These are phyloP conservation scores for Cyclargus thomasi DNA, from an alignment of 1,140 invertebrate species.

Conservation along the genomic window DNA sequence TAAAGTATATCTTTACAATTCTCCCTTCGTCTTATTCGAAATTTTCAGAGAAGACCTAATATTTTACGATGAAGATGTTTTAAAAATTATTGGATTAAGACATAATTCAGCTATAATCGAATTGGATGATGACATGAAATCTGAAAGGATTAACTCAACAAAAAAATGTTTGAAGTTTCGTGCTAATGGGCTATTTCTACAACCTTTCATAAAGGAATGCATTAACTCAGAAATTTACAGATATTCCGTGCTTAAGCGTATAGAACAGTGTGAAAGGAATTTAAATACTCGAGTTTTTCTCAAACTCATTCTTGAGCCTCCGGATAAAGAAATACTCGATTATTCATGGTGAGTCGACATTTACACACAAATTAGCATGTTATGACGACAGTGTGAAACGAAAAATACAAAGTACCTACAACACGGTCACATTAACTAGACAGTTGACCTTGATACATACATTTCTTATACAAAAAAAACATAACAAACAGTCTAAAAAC, in stretches of 20 bases:
- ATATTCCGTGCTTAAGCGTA: slow-evolving; percentile 42
- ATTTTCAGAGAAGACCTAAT: slow-evolving; percentile 46
- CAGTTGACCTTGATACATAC: too few species aligned
- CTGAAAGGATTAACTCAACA: slow-evolving; percentile 17
- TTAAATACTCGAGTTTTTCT: slow-evolving; percentile 44
- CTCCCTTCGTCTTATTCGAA: slow-evolving; percentile 48
- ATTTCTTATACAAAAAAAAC: too few species aligned
- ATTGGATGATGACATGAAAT: slow-evolving; percentile 24
- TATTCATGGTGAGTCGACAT: slow-evolving; percentile 77
- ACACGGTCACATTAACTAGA: too few species aligned
- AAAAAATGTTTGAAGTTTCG: slow-evolving; percentile 39
- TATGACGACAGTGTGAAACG: background rate
- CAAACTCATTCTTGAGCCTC: slow-evolving; percentile 66
- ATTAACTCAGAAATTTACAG: slow-evolving; percentile 50
- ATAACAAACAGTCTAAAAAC: too few species aligned
- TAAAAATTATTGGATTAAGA: slow-evolving; percentile 40
- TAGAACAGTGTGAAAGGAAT: slow-evolving; percentile 37
- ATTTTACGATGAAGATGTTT: slow-evolving; percentile 38
- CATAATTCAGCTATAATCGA: slow-evolving; percentile 27
- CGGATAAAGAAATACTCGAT: slow-evolving; percentile 79
- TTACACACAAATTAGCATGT: background rate
- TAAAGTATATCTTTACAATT: slow-evolving; percentile 45
- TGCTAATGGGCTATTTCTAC: slow-evolving; percentile 45
- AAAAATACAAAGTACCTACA: too few species aligned
- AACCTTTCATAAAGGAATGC: slow-evolving; percentile 57